phyloP scores from a whole-genome alignment of 53 echinoderm and acorn worm species.

The Echinarachnius parma region DNA sequence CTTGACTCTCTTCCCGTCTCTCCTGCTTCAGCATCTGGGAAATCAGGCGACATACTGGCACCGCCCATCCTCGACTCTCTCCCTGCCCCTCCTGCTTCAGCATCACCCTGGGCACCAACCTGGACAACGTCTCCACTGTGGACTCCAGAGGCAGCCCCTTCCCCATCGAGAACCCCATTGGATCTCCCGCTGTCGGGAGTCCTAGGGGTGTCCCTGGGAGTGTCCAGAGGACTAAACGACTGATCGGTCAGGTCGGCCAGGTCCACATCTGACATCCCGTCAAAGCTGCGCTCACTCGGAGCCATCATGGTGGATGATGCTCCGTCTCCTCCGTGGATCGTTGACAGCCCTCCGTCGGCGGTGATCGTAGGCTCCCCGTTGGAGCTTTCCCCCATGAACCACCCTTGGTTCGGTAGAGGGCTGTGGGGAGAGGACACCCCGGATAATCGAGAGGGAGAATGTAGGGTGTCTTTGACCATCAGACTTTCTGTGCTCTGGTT shows the following conservation, averaged over 20 bases:
- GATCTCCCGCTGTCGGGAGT: constrained; percentile 14
- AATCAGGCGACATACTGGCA: too few relatives aligned
- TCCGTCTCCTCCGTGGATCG: constrained; percentile 41
- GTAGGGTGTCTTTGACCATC: constrained; percentile 25
- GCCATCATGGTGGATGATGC: constrained; percentile 45
- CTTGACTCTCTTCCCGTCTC: too few relatives aligned
- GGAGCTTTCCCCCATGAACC: constrained; percentile 56
- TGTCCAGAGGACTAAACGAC: constrained; percentile 33
- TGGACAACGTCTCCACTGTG: too few relatives aligned
- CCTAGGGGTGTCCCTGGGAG: too few relatives aligned
- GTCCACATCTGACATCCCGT: constrained; percentile 39
- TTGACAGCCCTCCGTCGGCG: constrained; percentile 3
- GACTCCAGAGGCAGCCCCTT: too few relatives aligned
- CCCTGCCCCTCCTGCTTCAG: too few relatives aligned
- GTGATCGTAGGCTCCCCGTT: constrained; percentile 11
- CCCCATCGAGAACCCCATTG: neutral
- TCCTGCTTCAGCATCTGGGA: too few relatives aligned
- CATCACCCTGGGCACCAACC: too few relatives aligned
- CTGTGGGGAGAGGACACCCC: constrained; percentile 44
- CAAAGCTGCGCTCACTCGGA: constrained; percentile 49
- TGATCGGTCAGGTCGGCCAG: constrained; percentile 41
- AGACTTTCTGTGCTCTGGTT: constrained; percentile 45
- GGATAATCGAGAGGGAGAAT: constrained; percentile 36
- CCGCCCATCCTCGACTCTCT: too few relatives aligned
- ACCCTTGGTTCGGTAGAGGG: constrained; percentile 52